Base-by-base conservation (phyloP, 2,797 vertebrate genomes). In the Coluber constrictor region DNA sequence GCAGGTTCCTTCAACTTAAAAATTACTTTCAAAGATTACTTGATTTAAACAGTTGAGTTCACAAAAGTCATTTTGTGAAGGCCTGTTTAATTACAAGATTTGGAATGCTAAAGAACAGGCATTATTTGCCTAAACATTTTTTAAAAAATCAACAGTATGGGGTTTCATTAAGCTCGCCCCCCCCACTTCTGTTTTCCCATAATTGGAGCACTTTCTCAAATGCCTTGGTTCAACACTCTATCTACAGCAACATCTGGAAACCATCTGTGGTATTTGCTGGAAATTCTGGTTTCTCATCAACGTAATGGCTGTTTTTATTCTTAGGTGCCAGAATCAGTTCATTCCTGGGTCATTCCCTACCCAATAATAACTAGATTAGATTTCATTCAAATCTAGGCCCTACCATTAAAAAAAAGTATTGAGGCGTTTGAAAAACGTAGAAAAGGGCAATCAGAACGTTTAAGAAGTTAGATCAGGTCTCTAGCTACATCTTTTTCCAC, bases 241-340 rank as follows among this genome's bases (percentile, higher is more conserved):
- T 86, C 37, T 79, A 89, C 16, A 56, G 55, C 54, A 56, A 92
- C 88, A 92, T 90, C 57, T 92, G 92, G 92, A 89, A 89, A 51
- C 87, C 56, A 89, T 92, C 88, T 92, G 87, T 90, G n/a, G 59
- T 29, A 54, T 61, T 92, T 92, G 88, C 59, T 90, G 59, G 57
- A 92, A 86, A 32, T 37, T 92, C 92, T 86, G 92, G 47, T 90
- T 90, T 92, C 47, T 86, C 90, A 91, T 86, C 70, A 79, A 55
- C 8, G 29, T 32, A 32, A 54, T 56, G 90, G 70, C 54, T 90
- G 90, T 79, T 83, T 79, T 60, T 57, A 70, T 70, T 61, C n/a
- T 83, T 90, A 32, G 12, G 59, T 90, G 70, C 43, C 57, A 90
- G 47, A 61, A 32, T n/a, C 83, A 59, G 56, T 79, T 92, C 92